These are phyloP conservation scores for Sphenodon punctatus DNA, from an alignment of 2,797 vertebrate genomes.

Conservation along the genomic window DNA sequence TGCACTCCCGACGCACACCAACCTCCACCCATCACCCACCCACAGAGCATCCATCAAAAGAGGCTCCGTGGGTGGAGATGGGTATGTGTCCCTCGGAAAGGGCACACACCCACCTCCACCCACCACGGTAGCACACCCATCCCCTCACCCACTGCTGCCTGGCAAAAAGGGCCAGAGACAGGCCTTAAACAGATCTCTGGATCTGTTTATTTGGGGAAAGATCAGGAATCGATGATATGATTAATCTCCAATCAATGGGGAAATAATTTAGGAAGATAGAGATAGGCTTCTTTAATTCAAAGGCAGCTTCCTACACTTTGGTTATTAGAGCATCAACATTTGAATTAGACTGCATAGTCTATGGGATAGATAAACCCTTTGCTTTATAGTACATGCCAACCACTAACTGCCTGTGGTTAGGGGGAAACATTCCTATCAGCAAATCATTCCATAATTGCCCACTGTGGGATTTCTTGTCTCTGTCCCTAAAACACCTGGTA, in stretches of 20 bases:
- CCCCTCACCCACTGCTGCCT: too few species aligned
- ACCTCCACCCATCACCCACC: too few species aligned
- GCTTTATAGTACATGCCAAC: neutral
- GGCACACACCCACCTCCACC: too few species aligned
- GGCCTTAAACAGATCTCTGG: too few species aligned
- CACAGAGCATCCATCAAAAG: too few species aligned
- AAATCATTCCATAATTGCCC: neutral
- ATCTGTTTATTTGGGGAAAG: too few species aligned
- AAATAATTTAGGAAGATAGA: neutral
- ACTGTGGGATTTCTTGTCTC: neutral
- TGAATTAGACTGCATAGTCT: neutral
- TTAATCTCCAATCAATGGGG: neutral
- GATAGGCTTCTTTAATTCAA: neutral
- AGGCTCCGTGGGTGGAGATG: too few species aligned
- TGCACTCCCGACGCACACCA: too few species aligned
- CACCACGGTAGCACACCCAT: too few species aligned
- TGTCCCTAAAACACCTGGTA: neutral
- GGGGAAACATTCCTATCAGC: neutral
- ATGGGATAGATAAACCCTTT: neutral
- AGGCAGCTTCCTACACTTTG: neutral
- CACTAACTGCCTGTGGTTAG: fast-evolving
- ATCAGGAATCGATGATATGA: neutral
- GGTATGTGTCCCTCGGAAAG: too few species aligned
- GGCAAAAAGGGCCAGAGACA: too few species aligned
- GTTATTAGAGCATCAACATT: neutral